Evolutionary conservation across 2,888 invertebrate species (phyloP).

Genomic region (Hypena proboscidalis): DNA sequence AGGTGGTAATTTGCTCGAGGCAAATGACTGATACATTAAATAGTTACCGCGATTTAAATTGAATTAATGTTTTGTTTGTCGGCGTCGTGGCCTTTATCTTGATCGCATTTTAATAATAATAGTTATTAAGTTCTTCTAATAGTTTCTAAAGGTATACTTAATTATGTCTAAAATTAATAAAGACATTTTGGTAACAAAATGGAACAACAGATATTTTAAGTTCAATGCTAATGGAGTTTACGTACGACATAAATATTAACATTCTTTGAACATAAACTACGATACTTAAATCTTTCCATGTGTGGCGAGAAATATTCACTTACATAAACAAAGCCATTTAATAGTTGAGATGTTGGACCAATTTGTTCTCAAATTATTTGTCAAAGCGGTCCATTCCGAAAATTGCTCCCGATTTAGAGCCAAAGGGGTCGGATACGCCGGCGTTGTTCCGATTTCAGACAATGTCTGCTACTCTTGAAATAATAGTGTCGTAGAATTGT

Average conservation of each 20-base stretch:
- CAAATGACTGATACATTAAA: conserved; percentile 35
- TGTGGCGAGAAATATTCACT: conserved; percentile 40
- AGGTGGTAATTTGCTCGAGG: conserved; percentile 42
- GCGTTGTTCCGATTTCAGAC: conserved; percentile 62
- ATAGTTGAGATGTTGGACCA: conserved; percentile 67
- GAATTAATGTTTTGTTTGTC: conserved; percentile 30
- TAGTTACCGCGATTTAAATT: conserved; percentile 28
- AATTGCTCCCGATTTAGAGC: conserved; percentile 80
- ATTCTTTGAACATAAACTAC: conserved; percentile 30
- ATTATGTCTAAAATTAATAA: background rate
- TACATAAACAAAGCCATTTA: conserved; percentile 64
- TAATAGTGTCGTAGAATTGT: conserved; percentile 54
- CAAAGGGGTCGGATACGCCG: conserved; percentile 66
- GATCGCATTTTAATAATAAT: conserved; percentile 8
- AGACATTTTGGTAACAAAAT: background rate
- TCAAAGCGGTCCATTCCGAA: conserved; percentile 75
- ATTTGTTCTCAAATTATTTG: conserved; percentile 80
- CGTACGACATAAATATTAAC: conserved; percentile 23
- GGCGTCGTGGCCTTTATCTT: conserved; percentile 20
- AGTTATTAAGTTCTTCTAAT: conserved; percentile 13
- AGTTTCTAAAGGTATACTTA: too few relatives aligned
- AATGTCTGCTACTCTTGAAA: conserved; percentile 49
- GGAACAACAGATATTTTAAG: background rate
- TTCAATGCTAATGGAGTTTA: conserved; percentile 23
- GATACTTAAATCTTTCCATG: conserved; percentile 27